Conservation (phyloP, 2,113 vertebrate genomes). For the Coptodon rendalli region DNA sequence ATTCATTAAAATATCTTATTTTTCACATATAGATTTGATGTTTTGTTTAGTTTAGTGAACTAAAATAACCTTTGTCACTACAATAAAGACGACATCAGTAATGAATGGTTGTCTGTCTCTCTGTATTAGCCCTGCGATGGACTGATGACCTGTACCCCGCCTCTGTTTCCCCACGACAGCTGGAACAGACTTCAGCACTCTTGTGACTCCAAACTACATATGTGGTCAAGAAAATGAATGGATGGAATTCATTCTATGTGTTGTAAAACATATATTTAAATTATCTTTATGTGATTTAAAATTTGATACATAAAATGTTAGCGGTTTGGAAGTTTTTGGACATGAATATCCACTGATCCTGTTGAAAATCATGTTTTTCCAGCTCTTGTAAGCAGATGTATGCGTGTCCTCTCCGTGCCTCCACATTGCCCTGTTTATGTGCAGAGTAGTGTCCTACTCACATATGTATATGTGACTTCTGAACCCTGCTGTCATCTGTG, state of each 20-base stretch:
- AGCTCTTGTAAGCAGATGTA: not conserved
- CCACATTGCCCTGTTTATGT: not conserved
- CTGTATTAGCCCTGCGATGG: rapidly evolving
- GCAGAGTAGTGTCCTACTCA: rapidly evolving
- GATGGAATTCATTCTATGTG: not conserved
- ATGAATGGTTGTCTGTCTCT: not conserved
- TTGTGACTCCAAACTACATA: not conserved
- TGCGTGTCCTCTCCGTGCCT: not conserved
- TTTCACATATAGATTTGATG: not conserved
- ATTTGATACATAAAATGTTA: not conserved
- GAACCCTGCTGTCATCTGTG: not conserved
- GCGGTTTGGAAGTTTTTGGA: not conserved
- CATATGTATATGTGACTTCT: not conserved
- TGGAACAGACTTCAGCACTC: not conserved
- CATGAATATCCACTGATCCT: not conserved
- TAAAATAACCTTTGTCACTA: not conserved
- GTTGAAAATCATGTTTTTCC: not conserved
- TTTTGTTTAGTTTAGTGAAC: not conserved
- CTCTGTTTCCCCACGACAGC: not conserved
- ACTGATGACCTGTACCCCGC: not conserved
- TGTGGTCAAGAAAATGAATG: not conserved
- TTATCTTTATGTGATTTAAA: not conserved
- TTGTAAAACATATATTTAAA: not conserved
- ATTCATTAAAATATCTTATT: not conserved
- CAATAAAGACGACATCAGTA: not conserved